Evolutionary conservation across 2,797 vertebrate species (phyloP), one percentile per base, ranked within the genome.

Genomic region (Sylvia borin): DNA sequence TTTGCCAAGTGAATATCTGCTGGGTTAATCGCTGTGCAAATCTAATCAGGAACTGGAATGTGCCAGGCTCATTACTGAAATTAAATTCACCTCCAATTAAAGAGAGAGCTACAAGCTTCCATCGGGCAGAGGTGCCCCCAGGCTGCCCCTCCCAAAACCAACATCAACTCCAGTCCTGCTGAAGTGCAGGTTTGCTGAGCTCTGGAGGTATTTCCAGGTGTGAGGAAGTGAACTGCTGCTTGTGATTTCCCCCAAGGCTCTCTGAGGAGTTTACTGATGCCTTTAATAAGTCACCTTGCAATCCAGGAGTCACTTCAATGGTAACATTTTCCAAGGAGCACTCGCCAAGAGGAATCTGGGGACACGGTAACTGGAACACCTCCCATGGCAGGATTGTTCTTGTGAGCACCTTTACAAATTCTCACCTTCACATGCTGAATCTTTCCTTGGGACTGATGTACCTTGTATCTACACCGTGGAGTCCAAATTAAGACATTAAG

Each of bases 61-160:
- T 96, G 95, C 95, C 93, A 95, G 92, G 95, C 94, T 96, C 96
- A 92, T 97, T 97, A 96, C 68, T 10, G 73, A 96, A 94, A 95
- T 95, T 90, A 92, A 96, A 95, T 93, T 96, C 92, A 91, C 92
- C 96, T 95, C 95, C 92, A 90, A 88, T 94, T 96, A 96, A 96
- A 95, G 76, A 91, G 95, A 93, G 85, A 94, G 76, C 93, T 90
- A 62, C 91, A 85, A 92, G 82, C 89, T 94, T 85, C 95, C 91
- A 92, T 27, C 85, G 18, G 21, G 73, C 42, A 34, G 79, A 94
- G 75, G 36, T 93, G 91, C 91, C 95, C 86, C 76, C 70, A 53
- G 95, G 93, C 95, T 90, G 87, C 81, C 82, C 82, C 93, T 96
- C 93, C 95, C 93, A 36, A 88, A 93, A 80, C 2, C 84, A 71